These are phyloP conservation scores for Picathartes gymnocephalus DNA, from an alignment of 2,113 vertebrate genomes.

Conservation along the genomic window DNA sequence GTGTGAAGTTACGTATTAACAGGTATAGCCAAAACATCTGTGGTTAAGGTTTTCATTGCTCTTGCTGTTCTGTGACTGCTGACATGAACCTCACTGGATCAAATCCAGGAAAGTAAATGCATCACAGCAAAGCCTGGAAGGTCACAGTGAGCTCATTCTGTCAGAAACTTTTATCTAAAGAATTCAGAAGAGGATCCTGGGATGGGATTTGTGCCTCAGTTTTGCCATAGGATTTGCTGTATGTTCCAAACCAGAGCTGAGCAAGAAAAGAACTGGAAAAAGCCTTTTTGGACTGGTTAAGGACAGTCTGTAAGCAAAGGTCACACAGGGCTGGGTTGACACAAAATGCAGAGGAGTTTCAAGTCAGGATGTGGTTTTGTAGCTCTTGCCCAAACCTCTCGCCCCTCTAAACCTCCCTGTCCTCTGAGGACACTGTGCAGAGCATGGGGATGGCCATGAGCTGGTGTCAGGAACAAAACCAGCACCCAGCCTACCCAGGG, in stretches of 20 bases:
- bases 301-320: neutral
- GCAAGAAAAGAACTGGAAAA: neutral
- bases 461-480: neutral
- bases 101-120: neutral
- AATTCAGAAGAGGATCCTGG: neutral
- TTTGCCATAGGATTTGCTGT: neutral
- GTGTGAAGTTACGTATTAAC: neutral
- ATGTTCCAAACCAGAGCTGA: neutral
- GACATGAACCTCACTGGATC: neutral
- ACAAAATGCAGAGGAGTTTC: neutral
- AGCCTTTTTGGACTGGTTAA: neutral
- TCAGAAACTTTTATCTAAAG: neutral
- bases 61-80: neutral
- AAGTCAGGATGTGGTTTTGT: constrained; percentile 23
- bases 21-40: neutral
- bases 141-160: neutral
- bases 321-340: neutral
- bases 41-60: neutral
- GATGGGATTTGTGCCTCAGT: accelerated
- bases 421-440: neutral
- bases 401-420: neutral
- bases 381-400: neutral
- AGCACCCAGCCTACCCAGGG: neutral
- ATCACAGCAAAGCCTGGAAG: neutral
- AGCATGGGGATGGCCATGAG: neutral